Conservation (phyloP, 2,888 invertebrate genomes). For the Plagiodera versicolora region DNA sequence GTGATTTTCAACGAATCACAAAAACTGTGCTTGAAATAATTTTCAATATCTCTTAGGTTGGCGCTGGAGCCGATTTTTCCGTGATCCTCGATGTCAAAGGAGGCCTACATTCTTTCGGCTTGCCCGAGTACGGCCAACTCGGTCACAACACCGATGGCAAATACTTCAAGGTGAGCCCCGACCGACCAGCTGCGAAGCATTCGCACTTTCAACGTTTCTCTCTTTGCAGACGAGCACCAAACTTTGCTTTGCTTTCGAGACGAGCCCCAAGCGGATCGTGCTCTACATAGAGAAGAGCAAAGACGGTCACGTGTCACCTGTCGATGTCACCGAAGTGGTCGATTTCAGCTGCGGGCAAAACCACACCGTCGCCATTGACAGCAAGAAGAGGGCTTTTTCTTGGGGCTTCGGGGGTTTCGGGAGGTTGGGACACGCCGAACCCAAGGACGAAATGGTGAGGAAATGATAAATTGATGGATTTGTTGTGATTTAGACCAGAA, state of each 20-base stretch:
- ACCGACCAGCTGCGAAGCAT: too few species aligned
- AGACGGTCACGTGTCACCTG: slow-evolving; percentile 80
- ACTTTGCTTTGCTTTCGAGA: slow-evolving; percentile 83
- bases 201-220: neutral
- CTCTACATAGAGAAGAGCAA: slow-evolving; percentile 86
- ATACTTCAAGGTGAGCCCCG: slow-evolving; percentile 79
- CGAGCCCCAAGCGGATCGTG: slow-evolving; percentile 80
- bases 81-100: slow-evolving; percentile 89
- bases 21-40: too few species aligned
- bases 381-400: slow-evolving; percentile 84
- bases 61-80: slow-evolving; percentile 91
- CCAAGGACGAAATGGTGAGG: slow-evolving; percentile 82
- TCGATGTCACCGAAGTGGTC: slow-evolving; percentile 84
- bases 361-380: slow-evolving; percentile 89
- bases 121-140: slow-evolving; percentile 90
- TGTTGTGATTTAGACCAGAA: too few species aligned
- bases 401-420: slow-evolving; percentile 98
- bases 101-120: slow-evolving; percentile 85
- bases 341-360: slow-evolving; percentile 91
- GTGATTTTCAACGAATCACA: too few species aligned
- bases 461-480: too few species aligned
- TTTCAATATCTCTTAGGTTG: slow-evolving; percentile 49
- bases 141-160: slow-evolving; percentile 96
- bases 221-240: slow-evolving; percentile 71
- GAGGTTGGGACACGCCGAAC: slow-evolving; percentile 89